Conservation (phyloP, 2,113 vertebrate species). For the Neolamprologus toae region DNA sequence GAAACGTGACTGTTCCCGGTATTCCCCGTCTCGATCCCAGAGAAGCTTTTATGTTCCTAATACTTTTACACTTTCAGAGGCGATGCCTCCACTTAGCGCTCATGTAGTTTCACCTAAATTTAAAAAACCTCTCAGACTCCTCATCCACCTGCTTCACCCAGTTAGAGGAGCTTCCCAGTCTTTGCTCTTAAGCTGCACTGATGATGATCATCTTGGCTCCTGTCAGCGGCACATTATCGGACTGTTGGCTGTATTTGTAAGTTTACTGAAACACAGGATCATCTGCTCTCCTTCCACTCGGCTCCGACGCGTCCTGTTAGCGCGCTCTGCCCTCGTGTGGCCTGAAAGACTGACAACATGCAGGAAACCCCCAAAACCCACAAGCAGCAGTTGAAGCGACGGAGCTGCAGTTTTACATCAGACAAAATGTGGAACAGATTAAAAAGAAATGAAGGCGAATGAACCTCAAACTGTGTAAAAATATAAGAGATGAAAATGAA, state of each 20-base stretch:
- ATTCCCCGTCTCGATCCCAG: not conserved
- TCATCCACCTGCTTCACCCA: not conserved
- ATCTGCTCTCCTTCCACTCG: rapidly evolving
- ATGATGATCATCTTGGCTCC: not conserved
- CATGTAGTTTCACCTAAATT: not conserved
- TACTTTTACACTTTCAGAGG: rapidly evolving
- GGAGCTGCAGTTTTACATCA: not conserved
- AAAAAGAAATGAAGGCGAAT: not conserved
- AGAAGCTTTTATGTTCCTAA: not conserved
- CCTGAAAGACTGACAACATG: not conserved
- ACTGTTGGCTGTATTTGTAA: not conserved
- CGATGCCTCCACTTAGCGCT: rapidly evolving
- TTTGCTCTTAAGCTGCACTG: not conserved
- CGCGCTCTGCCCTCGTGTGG: rapidly evolving
- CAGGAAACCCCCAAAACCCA: not conserved
- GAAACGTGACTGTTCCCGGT: not conserved
- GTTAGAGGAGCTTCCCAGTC: not conserved
- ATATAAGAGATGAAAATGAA: not conserved
- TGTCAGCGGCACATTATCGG: not conserved
- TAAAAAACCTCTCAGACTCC: not conserved
- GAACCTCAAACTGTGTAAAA: not conserved
- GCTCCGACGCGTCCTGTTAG: not conserved
- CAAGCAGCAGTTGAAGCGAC: not conserved
- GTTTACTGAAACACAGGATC: not conserved
- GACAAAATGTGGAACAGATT: not conserved